Base-by-base conservation (phyloP, 2,113 vertebrate genomes). In the Microcebus jonahi region DNA sequence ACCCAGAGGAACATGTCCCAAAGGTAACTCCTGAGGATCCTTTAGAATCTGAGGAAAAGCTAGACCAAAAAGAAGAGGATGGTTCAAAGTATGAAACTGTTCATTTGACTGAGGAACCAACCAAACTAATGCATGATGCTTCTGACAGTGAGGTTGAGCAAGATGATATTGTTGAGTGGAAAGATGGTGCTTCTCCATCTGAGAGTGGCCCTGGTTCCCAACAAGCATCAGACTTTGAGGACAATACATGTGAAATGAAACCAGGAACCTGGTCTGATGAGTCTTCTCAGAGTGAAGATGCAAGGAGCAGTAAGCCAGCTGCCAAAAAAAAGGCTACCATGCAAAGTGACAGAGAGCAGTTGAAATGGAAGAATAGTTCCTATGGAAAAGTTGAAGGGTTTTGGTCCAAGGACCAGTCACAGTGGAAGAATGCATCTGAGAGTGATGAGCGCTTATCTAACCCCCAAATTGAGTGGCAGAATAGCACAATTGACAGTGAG, bases 381-480 rank as follows among this genome's bases (percentile, higher is more conserved):
- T 99, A 98, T 98, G 98, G 99, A 98, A 99, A 99, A 98, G 98
- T 98, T 67, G 98, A 98, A 95, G 99, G 99, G 90, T 97, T 99
- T 97, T 99, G 99, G 99, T 98, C 99, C 59, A 99, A 99, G 98
- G 99, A 99, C 98, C 98, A 98, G 98, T 98, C 99, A 0, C 98
- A 99, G 11, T 99, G 99, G 98, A 98, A 99, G 89, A 99, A 98
- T 2, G 8, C 98, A 61, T 96, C 98, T 0, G 98, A 98, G 96
- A 98, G 98, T 6, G 98, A 98, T 67, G 99, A 99, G 98, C 98
- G 98, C 96, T 98, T 99, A 97, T 97, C 98, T 87, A 99, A 61
- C 97, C 98, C 98, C 95, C 98, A 98, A 95, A 98, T 98, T 83
- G 99, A 99, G 71, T 99, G 99, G 99, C 99, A 99, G 98, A 98